phyloP scores from a whole-genome alignment of 1,140 invertebrate genomes.

The Lordiphosa stackelbergi region DNA sequence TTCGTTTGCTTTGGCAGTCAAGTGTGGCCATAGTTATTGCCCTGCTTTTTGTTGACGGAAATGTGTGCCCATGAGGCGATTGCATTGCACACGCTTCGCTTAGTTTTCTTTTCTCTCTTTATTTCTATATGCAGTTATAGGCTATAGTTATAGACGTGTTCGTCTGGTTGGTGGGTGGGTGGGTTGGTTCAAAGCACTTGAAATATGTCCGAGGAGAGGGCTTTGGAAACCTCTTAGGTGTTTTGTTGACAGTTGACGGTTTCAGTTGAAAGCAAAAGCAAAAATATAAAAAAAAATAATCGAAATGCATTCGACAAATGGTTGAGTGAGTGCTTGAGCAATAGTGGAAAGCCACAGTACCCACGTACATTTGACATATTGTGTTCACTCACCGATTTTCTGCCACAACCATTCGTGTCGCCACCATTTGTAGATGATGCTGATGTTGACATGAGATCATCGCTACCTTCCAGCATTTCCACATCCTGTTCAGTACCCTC shows the following conservation, averaged over 20 bases:
- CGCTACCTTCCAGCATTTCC: constrained; percentile 36
- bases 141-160: constrained; percentile 2
- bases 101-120: constrained; percentile 3
- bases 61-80: constrained; percentile 28
- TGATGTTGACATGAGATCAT: constrained; percentile 64
- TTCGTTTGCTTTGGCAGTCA: constrained; percentile 16
- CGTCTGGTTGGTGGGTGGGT: constrained; percentile 7
- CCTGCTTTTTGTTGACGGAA: constrained; percentile 41
- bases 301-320: constrained; percentile 20
- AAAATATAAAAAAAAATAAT: constrained; percentile 10
- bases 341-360: background rate
- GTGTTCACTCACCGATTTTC: constrained; percentile 52
- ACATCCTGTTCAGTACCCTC: constrained; percentile 56
- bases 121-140: constrained; percentile 6
- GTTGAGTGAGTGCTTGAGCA: constrained; percentile 14
- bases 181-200: constrained; percentile 47
- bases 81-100: constrained; percentile 16
- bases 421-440: constrained; percentile 57
- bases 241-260: constrained; percentile 29
- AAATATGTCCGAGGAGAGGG: constrained; percentile 25
- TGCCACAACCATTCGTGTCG: constrained; percentile 56
- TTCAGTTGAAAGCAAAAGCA: constrained; percentile 38
- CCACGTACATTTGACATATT: too few species aligned
- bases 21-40: constrained; percentile 41
- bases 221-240: constrained; percentile 43